phyloP scores from a whole-genome alignment of 2,113 vertebrate species.

The Phaethornis superciliosus region DNA sequence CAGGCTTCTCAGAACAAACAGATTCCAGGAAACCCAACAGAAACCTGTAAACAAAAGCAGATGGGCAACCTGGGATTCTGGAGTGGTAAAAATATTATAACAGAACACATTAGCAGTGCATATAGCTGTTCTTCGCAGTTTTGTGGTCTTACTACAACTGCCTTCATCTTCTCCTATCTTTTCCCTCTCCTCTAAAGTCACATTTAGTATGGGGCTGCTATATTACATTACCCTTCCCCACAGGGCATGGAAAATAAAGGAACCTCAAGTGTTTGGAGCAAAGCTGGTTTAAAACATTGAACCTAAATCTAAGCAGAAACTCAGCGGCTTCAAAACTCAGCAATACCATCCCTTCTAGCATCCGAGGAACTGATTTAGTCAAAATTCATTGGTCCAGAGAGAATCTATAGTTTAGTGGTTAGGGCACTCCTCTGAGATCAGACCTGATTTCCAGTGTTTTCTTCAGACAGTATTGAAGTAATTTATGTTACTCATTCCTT shows the following conservation, averaged over 20 bases:
- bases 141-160: neutral
- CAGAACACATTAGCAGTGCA: neutral
- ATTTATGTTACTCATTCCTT: neutral
- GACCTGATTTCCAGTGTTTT: neutral
- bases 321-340: neutral
- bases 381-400: neutral
- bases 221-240: neutral
- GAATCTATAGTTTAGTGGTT: neutral
- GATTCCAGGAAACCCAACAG: slow-evolving; percentile 11
- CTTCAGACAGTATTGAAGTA: neutral
- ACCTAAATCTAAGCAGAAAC: neutral
- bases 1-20: neutral
- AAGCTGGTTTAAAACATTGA: neutral
- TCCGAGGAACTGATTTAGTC: neutral
- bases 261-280: neutral
- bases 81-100: neutral
- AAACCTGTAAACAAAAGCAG: slow-evolving; percentile 23
- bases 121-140: neutral
- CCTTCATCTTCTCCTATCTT: neutral
- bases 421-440: neutral
- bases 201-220: neutral
- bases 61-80: neutral
- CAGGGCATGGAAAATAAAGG: neutral
- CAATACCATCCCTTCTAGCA: neutral
- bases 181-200: neutral